A percentile compares a stretch with the other conserved stretches of the same genome.
These are phyloP conservation scores for Tetrao urogallus DNA, from an alignment of 2,113 vertebrate species.

Conservation along the genomic window DNA sequence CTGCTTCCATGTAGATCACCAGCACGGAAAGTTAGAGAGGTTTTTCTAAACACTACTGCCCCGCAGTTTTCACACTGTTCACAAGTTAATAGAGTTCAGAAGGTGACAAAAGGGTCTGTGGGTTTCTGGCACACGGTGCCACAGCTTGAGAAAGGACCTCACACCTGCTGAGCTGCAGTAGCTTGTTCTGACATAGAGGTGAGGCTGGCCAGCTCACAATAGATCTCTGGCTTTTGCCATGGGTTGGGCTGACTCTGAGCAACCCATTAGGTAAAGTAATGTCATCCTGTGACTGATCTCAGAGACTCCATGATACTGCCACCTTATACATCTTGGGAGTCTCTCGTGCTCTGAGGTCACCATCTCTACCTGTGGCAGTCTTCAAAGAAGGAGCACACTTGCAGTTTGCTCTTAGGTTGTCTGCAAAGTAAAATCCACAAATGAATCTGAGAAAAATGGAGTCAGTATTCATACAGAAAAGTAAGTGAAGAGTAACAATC, in stretches of 20 bases:
- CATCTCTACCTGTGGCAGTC: neutral
- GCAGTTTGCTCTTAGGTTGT: neutral
- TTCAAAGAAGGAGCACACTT: neutral
- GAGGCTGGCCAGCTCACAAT: neutral
- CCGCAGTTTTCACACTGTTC: neutral
- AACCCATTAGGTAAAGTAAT: neutral
- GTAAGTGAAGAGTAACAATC: neutral
- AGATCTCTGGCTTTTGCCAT: neutral
- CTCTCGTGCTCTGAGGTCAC: neutral
- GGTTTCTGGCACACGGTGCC: neutral
- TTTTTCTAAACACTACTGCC: accelerated
- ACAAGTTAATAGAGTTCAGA: neutral
- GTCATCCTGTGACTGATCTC: neutral
- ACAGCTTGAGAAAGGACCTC: neutral
- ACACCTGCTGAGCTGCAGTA: neutral
- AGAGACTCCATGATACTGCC: neutral
- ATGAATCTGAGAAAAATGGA: accelerated
- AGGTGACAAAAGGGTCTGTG: neutral
- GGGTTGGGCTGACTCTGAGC: neutral
- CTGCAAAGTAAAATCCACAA: neutral
- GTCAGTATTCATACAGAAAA: neutral
- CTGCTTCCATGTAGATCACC: neutral
- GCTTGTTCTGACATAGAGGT: neutral
- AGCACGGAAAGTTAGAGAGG: neutral
- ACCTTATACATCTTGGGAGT: accelerated